Base-by-base conservation (phyloP, 2,888 invertebrate genomes). In the Pammene aurita region DNA sequence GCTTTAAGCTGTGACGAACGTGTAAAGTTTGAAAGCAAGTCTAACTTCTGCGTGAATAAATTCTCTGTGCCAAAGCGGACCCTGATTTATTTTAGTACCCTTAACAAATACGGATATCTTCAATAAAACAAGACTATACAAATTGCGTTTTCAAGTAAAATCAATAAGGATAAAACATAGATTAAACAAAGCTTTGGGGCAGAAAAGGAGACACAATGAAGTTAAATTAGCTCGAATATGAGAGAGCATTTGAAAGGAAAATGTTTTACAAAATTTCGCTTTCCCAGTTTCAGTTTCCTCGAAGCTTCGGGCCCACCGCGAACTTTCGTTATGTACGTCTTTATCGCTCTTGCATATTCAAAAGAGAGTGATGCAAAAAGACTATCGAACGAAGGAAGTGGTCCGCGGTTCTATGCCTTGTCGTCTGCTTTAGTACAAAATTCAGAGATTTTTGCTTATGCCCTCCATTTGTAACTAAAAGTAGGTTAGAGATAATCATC, bases 121-220 rank as follows among this genome's bases (percentile, higher is more conserved):
- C 34, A 55, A 26, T 35, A 34, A 48, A 48, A 10, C 10, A 26
- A n/a, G 48, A 52, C 50, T 50, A 52, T 13, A 34, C 42, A 42
- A 58, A 66, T 44, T 57, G 26, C 16, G 38, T 57, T 35, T 42
- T 41, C 42, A 57, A 42, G 50, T 44, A 56, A 46, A 65, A 56
- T 66, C 66, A 58, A 41, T 57, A 57, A 18, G 18, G 61, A 50
- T 50, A 50, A 38, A 61, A 41, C 38, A 41, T 41, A 42, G 18
- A 41, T 58, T 57, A 66, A 50, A 50, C 41, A 57, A 26, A 16
- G 57, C 48, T 58, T 58, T 44, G 18, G 16, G 34, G 58, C 42
- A 42, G 16, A 52, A 58, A 52, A 52, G 34, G 58, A 58, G 65
- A 52, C 50, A 58, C 58, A 66, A 35, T 58, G 42, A 50, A 44